Base-by-base conservation (phyloP, 2,113 vertebrate species). In the Ciconia boyciana region DNA sequence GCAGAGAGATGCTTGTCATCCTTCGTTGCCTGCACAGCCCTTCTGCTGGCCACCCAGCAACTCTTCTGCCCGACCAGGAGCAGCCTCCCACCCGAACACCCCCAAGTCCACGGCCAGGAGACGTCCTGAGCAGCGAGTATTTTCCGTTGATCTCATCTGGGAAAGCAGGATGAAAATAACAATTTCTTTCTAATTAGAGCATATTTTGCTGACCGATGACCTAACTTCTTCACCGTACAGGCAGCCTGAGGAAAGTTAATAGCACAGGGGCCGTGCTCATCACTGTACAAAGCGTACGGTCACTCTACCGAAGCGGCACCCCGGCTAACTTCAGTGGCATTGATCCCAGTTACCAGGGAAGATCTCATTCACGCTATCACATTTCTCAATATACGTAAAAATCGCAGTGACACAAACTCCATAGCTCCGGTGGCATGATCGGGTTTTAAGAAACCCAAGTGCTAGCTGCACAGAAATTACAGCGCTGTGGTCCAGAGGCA, bases 101-200 rank as follows among this genome's bases (percentile, higher is more conserved):
- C 22, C 22, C 14, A 49, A 57, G 28, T 0, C 2, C 87, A 46
- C 13, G 13, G 31, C 11, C 0, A 1, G 0, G 28, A 14, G 9
- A 55, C 3, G 2, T 61, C 69, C 24, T 9, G 5, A 76, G 39
- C 7, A 78, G 36, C 1, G 7, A 43, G 10, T 49, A 34, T 61
- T 51, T n/a, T 58, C 11, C 44, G 64, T 5, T 26, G 8, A 43
- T n/a, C 12, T 72, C 4, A 31, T 21, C 24, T 46, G 19, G 16
- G 66, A 72, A 77, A 84, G 13, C 18, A 14, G 24, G 22, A 54
- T 6, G 17, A 84, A 78, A 91, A 18, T 5, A 71, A 51, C 7
- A 43, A 14, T 32, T 70, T 49, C 4, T 36, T 75, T 82, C 49
- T 76, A 48, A 70, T 61, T 39, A 84, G 11, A 81, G 19, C 6